phyloP scores from a whole-genome alignment of 2,888 invertebrate genomes.

The Drosophila kanekoi region DNA sequence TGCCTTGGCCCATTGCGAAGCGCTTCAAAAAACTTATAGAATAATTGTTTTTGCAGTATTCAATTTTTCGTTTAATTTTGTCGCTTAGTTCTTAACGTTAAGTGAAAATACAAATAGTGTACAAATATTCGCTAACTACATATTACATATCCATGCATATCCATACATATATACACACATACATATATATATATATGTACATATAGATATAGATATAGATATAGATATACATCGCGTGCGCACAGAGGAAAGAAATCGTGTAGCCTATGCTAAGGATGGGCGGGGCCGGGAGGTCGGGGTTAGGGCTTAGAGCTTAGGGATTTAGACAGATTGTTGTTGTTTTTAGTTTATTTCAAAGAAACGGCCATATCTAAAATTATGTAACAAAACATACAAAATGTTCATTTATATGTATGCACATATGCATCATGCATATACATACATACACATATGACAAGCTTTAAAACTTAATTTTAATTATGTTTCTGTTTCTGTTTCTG shows the following conservation, averaged over 20 bases:
- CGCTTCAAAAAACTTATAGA: conserved; percentile 14
- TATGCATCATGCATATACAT: conserved; percentile 11
- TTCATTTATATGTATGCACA: conserved; percentile 13
- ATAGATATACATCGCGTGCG: conserved; percentile 27
- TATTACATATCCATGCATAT: conserved; percentile 39
- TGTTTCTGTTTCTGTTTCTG: not conserved
- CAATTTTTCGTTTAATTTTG: conserved; percentile 9
- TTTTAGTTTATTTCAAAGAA: conserved; percentile 21
- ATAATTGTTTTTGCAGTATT: conserved; percentile 24
- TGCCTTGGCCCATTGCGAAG: conserved; percentile 10
- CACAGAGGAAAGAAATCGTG: conserved; percentile 33
- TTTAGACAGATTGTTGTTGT: conserved; percentile 1
- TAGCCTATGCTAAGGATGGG: conserved; percentile 37
- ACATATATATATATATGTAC: conserved; percentile 26
- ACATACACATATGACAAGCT: conserved; percentile 30
- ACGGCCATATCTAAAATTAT: conserved; percentile 54
- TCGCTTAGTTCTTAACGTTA: conserved; percentile 27
- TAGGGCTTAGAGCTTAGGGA: not conserved
- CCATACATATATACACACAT: conserved; percentile 20
- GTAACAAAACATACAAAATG: conserved; percentile 56
- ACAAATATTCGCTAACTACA: conserved; percentile 75
- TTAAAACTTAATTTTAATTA: conserved; percentile 46
- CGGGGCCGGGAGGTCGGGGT: not conserved
- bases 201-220: conserved; percentile 27
- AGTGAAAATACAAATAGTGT: conserved; percentile 72